Base-by-base conservation (phyloP, 2,113 vertebrate genomes). In the Bubo bubo region DNA sequence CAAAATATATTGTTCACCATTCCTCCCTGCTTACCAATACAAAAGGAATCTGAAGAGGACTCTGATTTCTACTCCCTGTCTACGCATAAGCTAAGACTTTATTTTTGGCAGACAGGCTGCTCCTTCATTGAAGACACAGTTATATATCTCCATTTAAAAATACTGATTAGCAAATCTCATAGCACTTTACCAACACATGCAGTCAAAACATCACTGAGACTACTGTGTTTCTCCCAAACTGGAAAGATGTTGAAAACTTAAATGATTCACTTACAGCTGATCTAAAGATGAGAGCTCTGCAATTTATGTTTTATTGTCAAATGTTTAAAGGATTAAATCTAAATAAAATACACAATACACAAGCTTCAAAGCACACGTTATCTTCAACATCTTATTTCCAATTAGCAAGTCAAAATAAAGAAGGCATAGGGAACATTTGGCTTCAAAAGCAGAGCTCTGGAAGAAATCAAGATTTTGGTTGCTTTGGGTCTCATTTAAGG, bases 331-430 rank as follows among this genome's bases (percentile, higher is more conserved):
- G 86, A 97, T 89, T 77, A 82, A 89, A 93, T 89, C 87, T 88
- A 95, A 97, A 95, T 96, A 96, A 96, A 96, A 95, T 63, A 89
- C 77, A 87, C 59, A 94, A 93, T 95, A 85, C 24, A 73, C 50
- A 86, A 86, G 72, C 93, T 94, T 97, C 93, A 97, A 96, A 97
- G 94, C 37, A 73, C 77, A 87, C 2, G 3, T 93, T 97, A 96
- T 95, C 93, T 91, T 70, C 72, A 90, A 86, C 81, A 93, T 95
- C 91, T 90, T 91, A 95, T 91, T 96, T 96, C 74, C 91, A 96
- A 95, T 96, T 94, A 95, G 80, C 89, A 95, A 97, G 89, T 93
- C 94, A 96, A 97, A 96, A 95, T 82, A 96, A 91, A 95, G 80
- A 88, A 73, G 58, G 53, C 49, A 76, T 10, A 5, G 66, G 55